phyloP scores from a whole-genome alignment of 2,797 vertebrate species.

The Mareca penelope region DNA sequence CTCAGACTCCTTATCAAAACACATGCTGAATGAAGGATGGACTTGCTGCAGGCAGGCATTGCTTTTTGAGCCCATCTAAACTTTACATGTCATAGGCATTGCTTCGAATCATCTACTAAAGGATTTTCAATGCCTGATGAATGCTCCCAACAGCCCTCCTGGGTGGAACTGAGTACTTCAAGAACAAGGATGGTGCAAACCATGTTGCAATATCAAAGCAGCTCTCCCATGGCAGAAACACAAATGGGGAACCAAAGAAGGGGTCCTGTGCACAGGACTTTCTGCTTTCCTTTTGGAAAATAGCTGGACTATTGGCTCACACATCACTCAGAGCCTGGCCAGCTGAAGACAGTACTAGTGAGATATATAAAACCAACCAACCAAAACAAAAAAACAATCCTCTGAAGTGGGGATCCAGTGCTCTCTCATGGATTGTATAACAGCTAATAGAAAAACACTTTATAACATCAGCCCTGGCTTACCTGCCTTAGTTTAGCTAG shows the following conservation, averaged over 20 bases:
- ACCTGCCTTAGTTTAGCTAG: background rate
- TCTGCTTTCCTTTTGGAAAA: background rate
- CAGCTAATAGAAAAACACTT: rapidly evolving
- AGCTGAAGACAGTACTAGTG: background rate
- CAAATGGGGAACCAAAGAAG: background rate
- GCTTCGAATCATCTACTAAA: background rate
- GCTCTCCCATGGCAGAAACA: background rate
- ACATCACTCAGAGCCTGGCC: background rate
- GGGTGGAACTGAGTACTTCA: rapidly evolving
- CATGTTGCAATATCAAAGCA: background rate
- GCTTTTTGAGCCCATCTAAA: background rate
- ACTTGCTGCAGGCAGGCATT: background rate
- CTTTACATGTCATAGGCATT: background rate
- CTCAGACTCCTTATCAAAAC: background rate
- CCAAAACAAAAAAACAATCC: too few species aligned
- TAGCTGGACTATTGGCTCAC: rapidly evolving
- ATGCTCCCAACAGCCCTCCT: rapidly evolving
- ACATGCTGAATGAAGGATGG: background rate
- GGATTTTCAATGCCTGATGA: background rate
- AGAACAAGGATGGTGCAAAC: background rate
- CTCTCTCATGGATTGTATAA: background rate
- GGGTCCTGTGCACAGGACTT: rapidly evolving
- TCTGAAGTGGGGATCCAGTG: too few species aligned
- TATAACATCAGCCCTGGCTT: background rate
- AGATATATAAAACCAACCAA: background rate